Base-by-base conservation (phyloP, 2,797 vertebrate genomes). In the Acanthornis magna region DNA sequence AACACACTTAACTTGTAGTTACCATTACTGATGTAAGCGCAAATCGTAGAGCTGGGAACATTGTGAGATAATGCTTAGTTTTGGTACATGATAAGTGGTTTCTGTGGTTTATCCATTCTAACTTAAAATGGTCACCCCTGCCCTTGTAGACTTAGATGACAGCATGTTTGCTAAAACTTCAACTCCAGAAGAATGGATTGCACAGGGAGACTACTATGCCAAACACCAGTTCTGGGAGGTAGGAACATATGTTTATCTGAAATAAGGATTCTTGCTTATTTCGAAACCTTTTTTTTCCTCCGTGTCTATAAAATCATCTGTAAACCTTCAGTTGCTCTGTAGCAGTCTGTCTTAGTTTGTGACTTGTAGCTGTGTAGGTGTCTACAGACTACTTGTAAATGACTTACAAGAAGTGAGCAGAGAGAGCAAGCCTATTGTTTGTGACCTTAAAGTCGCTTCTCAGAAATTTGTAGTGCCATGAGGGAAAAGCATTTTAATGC, bases 191-290 rank as follows among this genome's bases (percentile, higher is more conserved):
- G 98, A 98, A 65, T 98, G 98, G 98, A 97, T 98, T n/a, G 95
- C 96, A 16, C 97, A 98, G 88, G 98, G 98, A 85, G 98, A 98
- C 29, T 98, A 98, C 87, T 98, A 98, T 7, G 98, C 98, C 55
- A 98, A 97, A 76, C 98, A 98, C 90, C 98, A 98, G 82, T 98
- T 98, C 90, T 98, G 98, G 98, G 98, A 98, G 98, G 98, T 98
- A 96, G 75, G 93, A 89, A 36, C 43, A 30, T 36, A 34, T 40
- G 7, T 80, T 88, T 79, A 17, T 63, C 26, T 90, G 74, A 89
- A 95, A 65, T 60, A 75, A 89, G 27, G 43, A 43, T 78, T 91
- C 45, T 85, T 92, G 13, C 45, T 36, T 71, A 6, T 76, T 91
- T 26, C 74, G 42, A 71, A 83, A 54, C 23, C 13, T 15, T 47